phyloP scores from a whole-genome alignment of 2,113 vertebrate species.

The Alouatta palliata region DNA sequence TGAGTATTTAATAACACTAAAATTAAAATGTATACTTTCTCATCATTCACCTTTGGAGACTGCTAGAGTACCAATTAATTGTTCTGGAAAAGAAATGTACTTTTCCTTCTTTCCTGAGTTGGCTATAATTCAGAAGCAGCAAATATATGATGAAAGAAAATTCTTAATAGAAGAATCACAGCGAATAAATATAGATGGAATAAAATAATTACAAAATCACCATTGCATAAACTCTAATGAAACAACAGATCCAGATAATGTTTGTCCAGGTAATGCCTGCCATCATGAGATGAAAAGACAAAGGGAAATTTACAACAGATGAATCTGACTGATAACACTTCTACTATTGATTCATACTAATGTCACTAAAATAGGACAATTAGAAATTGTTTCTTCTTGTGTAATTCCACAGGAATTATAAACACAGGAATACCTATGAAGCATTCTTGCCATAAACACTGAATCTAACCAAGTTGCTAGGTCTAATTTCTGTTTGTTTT shows the following conservation, averaged over 20 bases:
- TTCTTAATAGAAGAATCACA: neutral
- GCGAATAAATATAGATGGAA: neutral
- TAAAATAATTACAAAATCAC: neutral
- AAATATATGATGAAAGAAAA: neutral
- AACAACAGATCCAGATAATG: neutral
- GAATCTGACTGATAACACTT: neutral
- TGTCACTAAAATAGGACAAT: neutral
- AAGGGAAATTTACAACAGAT: neutral
- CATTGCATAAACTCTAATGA: neutral
- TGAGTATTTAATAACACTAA: neutral
- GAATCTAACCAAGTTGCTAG: neutral
- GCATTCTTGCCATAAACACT: neutral
- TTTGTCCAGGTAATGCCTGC: neutral
- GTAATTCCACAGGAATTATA: neutral
- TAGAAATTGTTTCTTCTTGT: neutral
- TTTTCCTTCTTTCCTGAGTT: neutral
- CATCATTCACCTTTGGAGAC: neutral
- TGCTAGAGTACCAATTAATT: neutral
- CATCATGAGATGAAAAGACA: neutral
- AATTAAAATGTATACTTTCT: neutral
- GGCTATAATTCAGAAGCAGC: neutral
- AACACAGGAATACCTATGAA: neutral
- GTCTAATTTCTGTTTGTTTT: neutral
- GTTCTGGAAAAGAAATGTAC: neutral
- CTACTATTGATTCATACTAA: neutral